phyloP scores from a whole-genome alignment of 2,113 vertebrate genomes.

The Sinocyclocheilus grahami region DNA sequence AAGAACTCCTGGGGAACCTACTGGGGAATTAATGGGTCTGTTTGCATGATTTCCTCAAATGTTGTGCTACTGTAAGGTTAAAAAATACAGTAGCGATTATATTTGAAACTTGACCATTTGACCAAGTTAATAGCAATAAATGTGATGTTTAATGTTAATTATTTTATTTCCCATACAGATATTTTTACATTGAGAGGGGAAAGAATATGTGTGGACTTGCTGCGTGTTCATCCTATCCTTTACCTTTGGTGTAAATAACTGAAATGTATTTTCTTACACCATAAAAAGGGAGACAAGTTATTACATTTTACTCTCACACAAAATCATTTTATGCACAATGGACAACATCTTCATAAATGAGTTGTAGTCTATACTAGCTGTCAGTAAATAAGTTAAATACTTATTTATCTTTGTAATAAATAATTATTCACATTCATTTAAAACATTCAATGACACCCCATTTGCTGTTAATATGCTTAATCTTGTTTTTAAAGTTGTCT shows the following conservation, averaged over 20 bases:
- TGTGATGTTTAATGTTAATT: neutral
- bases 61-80: neutral
- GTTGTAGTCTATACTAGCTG: neutral
- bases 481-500: neutral
- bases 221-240: conserved; percentile 85
- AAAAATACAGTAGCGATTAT: neutral
- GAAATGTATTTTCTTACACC: neutral
- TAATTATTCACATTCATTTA: neutral
- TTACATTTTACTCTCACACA: neutral
- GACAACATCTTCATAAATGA: too few relatives aligned
- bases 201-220: conserved; percentile 93
- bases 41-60: neutral
- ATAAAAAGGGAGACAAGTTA: conserved; percentile 28
- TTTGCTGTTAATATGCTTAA: neutral
- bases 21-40: conserved; percentile 86
- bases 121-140: neutral
- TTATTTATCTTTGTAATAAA: too few relatives aligned
- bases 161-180: conserved; percentile 68
- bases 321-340: conserved; percentile 3
- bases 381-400: neutral
- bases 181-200: conserved; percentile 87
- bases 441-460: neutral
- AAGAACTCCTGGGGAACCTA: conserved; percentile 87
- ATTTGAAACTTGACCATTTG: neutral
- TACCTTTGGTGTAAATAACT: conserved; percentile 74